These are phyloP conservation scores for Sprattus sprattus DNA, from an alignment of 2,113 vertebrate species.

Conservation along the genomic window DNA sequence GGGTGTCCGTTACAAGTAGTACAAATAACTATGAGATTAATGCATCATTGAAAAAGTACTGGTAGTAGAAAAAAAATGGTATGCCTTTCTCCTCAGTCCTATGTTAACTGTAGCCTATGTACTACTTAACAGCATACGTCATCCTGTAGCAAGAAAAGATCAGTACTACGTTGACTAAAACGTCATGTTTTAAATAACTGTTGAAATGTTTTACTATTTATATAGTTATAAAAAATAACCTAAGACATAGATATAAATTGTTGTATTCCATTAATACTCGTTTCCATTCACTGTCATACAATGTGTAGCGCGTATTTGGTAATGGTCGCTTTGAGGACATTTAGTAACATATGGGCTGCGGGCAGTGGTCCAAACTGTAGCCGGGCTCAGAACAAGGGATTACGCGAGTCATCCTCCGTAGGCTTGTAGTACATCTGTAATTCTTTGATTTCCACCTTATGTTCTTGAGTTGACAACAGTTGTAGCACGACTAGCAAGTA, in stretches of 20 bases:
- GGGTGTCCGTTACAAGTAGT: background rate
- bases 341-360: background rate
- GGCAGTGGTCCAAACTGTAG: slow-evolving; percentile 4
- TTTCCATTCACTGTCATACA: background rate
- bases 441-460: background rate
- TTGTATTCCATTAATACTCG: background rate
- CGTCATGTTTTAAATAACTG: no score
- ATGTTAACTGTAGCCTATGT: no score
- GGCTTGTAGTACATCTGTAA: background rate
- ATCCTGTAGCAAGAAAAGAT: no score
- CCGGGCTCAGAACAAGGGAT: background rate
- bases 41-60: no score
- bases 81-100: no score
- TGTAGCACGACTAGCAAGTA: background rate
- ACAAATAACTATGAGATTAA: no score
- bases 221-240: no score
- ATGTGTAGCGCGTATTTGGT: background rate
- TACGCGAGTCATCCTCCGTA: background rate
- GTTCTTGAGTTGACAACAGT: background rate
- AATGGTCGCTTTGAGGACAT: slow-evolving; percentile 1
- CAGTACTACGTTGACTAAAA: no score
- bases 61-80: no score
- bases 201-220: no score
- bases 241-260: no score
- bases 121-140: no score